phyloP scores from a whole-genome alignment of 1,140 invertebrate genomes.

The Zaprionus ornatus region DNA sequence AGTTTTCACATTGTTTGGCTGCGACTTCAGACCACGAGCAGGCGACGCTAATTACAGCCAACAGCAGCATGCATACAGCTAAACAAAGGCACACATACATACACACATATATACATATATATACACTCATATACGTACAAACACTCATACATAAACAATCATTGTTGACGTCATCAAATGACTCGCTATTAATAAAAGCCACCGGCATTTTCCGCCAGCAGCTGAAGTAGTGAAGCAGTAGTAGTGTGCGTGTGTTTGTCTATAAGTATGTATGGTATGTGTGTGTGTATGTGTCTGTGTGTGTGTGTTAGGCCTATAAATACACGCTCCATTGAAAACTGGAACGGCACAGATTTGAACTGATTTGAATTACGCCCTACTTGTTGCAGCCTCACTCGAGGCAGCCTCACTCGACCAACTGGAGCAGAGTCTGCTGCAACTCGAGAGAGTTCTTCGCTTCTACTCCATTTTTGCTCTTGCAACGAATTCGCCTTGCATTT shows the following conservation, averaged over 20 bases:
- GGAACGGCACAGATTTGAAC: constrained; percentile 50
- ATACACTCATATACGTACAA: constrained; percentile 1
- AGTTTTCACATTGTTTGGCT: constrained; percentile 59
- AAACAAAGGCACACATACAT: constrained; percentile 20
- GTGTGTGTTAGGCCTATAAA: constrained; percentile 49
- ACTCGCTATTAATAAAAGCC: constrained; percentile 58
- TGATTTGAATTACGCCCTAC: constrained; percentile 46
- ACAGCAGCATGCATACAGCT: constrained; percentile 21
- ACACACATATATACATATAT: constrained; percentile 5
- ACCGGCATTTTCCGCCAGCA: constrained; percentile 66
- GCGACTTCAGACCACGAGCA: constrained; percentile 50
- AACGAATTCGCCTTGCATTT: background rate
- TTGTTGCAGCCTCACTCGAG: constrained; percentile 15
- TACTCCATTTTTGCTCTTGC: background rate
- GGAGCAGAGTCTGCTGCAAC: background rate
- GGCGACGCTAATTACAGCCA: constrained; percentile 44
- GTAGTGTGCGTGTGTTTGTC: constrained; percentile 46
- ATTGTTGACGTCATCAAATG: constrained; percentile 70
- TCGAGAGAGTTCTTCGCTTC: background rate
- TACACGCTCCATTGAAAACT: constrained; percentile 79
- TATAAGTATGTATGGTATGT: too few relatives aligned
- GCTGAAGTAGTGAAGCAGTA: constrained; percentile 39
- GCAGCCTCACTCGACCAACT: too few relatives aligned
- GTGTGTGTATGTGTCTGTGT: background rate
- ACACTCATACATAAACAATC: constrained; percentile 9